Percentiles rank a stretch among this genome's conserved stretches.
Evolutionary conservation across 2,888 invertebrate genomes (phyloP).

Genomic region (Lycia hirtaria): DNA sequence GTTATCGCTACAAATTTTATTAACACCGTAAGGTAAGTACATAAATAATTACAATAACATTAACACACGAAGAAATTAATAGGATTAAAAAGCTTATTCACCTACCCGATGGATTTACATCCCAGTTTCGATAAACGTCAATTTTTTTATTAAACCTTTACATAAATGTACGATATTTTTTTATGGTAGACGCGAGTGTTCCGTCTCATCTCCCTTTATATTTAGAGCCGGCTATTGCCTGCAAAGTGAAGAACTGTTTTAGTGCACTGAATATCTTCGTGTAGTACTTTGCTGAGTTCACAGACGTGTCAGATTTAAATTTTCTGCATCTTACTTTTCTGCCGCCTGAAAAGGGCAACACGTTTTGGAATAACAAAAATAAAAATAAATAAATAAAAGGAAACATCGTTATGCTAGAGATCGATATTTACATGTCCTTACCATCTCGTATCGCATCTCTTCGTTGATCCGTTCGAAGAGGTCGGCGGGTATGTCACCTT

Average conservation of each 20-base stretch:
- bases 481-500: slow-evolving; percentile 96
- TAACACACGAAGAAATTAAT: slow-evolving; percentile 68
- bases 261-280: slow-evolving; percentile 80
- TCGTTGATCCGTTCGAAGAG: slow-evolving; percentile 94
- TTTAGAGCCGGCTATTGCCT: slow-evolving; percentile 78
- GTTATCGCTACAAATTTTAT: slow-evolving; percentile 71
- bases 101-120: slow-evolving; percentile 62
- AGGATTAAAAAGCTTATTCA: slow-evolving; percentile 57
- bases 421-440: slow-evolving; percentile 86
- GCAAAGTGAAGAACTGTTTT: slow-evolving; percentile 83
- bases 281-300: slow-evolving; percentile 76
- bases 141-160: slow-evolving; percentile 39
- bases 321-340: slow-evolving; percentile 82
- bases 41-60: slow-evolving; percentile 76
- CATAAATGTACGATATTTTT: slow-evolving; percentile 33
- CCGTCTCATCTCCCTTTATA: slow-evolving; percentile 72
- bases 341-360: slow-evolving; percentile 77
- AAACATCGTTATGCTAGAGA: slow-evolving; percentile 41
- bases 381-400: slow-evolving; percentile 50
- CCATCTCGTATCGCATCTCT: slow-evolving; percentile 97
- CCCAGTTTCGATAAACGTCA: slow-evolving; percentile 40
- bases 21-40: slow-evolving; percentile 69
- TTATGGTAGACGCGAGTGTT: slow-evolving; percentile 9
- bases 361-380: slow-evolving; percentile 59
- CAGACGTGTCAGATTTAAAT: slow-evolving; percentile 77